phyloP scores from a whole-genome alignment of 2,113 vertebrate species.

The Pelodiscus sinensis region DNA sequence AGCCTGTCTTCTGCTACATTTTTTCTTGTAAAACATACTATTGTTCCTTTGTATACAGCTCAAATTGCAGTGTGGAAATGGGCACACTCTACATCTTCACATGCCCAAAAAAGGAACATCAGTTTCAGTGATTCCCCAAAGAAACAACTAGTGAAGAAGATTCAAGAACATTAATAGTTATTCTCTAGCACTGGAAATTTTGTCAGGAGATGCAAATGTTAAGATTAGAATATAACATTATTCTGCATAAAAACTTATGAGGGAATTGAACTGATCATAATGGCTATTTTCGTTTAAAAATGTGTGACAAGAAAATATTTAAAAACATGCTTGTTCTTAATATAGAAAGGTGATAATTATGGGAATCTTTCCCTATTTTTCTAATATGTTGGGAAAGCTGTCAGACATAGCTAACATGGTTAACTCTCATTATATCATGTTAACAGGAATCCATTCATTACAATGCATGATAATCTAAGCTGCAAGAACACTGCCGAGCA shows the following conservation, averaged over 20 bases:
- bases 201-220: not conserved
- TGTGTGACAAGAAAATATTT: not conserved
- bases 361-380: not conserved
- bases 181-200: not conserved
- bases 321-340: rapidly evolving
- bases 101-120: not conserved
- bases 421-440: rapidly evolving
- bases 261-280: not conserved
- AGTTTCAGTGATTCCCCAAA: not conserved
- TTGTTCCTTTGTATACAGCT: not conserved
- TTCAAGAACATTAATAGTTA: not conserved
- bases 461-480: rapidly evolving
- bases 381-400: rapidly evolving
- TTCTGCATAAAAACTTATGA: not conserved
- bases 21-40: not conserved
- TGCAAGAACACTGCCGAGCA: rapidly evolving
- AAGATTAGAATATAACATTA: not conserved
- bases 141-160: not conserved
- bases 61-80: not conserved
- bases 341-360: not conserved
- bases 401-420: rapidly evolving
- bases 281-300: not conserved
- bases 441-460: not conserved
- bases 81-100: not conserved
- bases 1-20: not conserved